phyloP scores from a whole-genome alignment of 2,888 invertebrate species.

The Orgyia antiqua region DNA sequence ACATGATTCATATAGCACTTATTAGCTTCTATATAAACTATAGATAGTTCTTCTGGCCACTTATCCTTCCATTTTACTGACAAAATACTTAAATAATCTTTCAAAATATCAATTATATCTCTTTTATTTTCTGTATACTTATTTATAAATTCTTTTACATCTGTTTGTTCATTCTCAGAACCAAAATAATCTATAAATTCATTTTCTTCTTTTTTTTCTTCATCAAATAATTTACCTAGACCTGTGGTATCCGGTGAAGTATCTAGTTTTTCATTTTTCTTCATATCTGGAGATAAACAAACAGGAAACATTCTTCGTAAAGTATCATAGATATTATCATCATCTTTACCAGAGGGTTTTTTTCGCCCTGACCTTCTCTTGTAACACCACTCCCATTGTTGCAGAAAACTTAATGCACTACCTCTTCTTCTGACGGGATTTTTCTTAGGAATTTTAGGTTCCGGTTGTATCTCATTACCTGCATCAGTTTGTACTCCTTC shows the following conservation, averaged over 20 bases:
- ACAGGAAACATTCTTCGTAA: slow-evolving; percentile 82
- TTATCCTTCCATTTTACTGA: slow-evolving; percentile 79
- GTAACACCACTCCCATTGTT: slow-evolving; percentile 88
- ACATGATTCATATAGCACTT: slow-evolving; percentile 70
- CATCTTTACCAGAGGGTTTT: slow-evolving; percentile 46
- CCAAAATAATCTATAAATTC: slow-evolving; percentile 79
- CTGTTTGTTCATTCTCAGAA: slow-evolving; percentile 79
- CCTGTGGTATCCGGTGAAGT: slow-evolving; percentile 81
- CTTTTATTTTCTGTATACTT: slow-evolving; percentile 75
- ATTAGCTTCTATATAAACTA: slow-evolving; percentile 80
- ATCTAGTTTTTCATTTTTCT: slow-evolving; percentile 56
- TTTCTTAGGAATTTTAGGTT: slow-evolving; percentile 66
- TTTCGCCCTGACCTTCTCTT: slow-evolving; percentile 75
- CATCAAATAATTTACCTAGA: slow-evolving; percentile 79
- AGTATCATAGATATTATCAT: slow-evolving; percentile 82
- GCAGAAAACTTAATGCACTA: slow-evolving; percentile 83
- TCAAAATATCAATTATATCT: slow-evolving; percentile 79
- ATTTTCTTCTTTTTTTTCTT: slow-evolving; percentile 47
- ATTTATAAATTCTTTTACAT: slow-evolving; percentile 81
- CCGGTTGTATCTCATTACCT: slow-evolving; percentile 35
- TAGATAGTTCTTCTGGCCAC: slow-evolving; percentile 81
- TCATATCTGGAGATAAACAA: slow-evolving; percentile 67
- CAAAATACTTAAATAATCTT: slow-evolving; percentile 77
- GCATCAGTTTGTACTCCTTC: slow-evolving; percentile 40
- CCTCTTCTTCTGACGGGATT: slow-evolving; percentile 81